Base-by-base conservation (phyloP, 2,888 invertebrate genomes). In the Xanthorhoe designata region DNA sequence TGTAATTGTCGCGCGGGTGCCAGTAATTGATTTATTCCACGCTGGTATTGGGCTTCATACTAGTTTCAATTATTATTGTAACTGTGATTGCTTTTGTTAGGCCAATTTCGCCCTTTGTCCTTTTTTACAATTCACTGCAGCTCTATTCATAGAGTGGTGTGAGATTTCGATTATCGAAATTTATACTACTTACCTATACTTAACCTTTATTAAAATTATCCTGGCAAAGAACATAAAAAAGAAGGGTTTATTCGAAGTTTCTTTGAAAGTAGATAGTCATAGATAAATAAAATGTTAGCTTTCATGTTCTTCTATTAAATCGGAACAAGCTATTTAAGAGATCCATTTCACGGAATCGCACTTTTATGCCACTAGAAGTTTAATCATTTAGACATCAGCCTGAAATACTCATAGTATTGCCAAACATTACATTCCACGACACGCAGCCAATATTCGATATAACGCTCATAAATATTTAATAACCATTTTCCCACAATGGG, bases 401-500 rank as follows among this genome's bases (percentile, higher is more conserved):
- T 83, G 83, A 81, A 81, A 79, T 76, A 76, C 73, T 32, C 64
- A 69, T 66, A 50, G 61, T 64, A 62, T 63, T 80, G 75, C 75
- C 76, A 73, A 76, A 80, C 80, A 81, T 82, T 78, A 82, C 80
- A 64, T 70, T 70, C 62, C 50, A 64, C 66, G 64, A 73, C 57
- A 81, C 81, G 77, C 75, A 78, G 78, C 57, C 66, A 71, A 71
- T 69, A 71, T 78, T 81, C 84, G 83, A 86, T 85, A 85, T 82
- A 83, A 82, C 71, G 78, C 79, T 87, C 87, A 91, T 92, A 92
- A 91, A 92, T 92, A 92, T 92, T 92, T 88, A 91, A 92, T 89
- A 89, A 88, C 88, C 83, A 89, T 91, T 87, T 92, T 92, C 91
- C 90, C 92, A 92, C 91, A 92, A 92, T 90, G 87, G 91, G 90